Base-by-base conservation (phyloP, 2,888 invertebrate genomes). In the Brachyptera putata region DNA sequence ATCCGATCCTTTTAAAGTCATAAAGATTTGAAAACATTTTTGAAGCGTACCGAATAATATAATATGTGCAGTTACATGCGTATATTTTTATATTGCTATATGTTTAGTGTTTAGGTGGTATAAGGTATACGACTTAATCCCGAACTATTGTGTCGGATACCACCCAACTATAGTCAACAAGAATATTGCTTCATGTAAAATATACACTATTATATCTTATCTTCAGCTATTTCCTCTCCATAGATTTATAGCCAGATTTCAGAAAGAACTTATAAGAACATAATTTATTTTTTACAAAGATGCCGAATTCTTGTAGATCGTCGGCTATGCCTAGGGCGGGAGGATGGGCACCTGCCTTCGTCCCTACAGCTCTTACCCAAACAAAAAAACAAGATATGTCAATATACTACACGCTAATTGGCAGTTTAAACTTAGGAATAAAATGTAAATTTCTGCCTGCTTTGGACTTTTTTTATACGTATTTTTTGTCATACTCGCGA, bases 201-300 rank as follows among this genome's bases (percentile, higher is more conserved):
- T n/a, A n/a, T 37, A 14, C 39, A 14, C 13, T 18, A 18, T 18
- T 21, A 43, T 43, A 43, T 43, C 43, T 43, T 43, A 43, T 43
- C 43, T 43, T 18, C 18, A 43, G 21, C 43, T 21, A 43, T 43
- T 43, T 43, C 43, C 43, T 43, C 43, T 43, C 11, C 30, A 11
- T 21, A 43, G 43, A 43, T 43, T 43, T 43, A 43, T 43, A 43
- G 43, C 21, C 43, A 43, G 43, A 43, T 43, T 43, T 43, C 43
- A 43, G 43, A 43, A 16, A 18, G 43, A 18, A 43, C 43, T 18
- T 21, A 11, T 11, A 43, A 43, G 43, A 43, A 14, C 43, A 43
- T 43, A 43, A 18, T 43, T 43, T 37, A 37, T n/a, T 16, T 30
- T 30, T 30, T 16, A 43, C 43, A 43, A 43, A 43, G 43, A 43